Evolutionary conservation across 2,888 invertebrate genomes (phyloP).

Genomic region (Rhabditoides inermis): DNA sequence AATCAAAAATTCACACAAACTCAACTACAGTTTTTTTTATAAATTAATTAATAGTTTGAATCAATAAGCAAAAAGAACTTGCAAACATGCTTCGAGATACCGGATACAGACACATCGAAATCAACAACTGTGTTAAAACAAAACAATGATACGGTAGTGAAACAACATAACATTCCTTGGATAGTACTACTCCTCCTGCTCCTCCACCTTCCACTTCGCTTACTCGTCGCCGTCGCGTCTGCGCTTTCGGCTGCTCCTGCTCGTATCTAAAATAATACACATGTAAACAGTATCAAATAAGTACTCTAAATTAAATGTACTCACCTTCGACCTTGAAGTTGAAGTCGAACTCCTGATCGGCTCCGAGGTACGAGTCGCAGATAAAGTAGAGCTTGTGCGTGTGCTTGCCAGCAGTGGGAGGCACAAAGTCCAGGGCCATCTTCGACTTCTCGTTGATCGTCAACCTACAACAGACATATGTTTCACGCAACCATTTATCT

Average conservation of each 20-base stretch:
- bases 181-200: no score
- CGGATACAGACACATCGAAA: neutral
- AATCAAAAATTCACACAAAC: no score
- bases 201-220: neutral
- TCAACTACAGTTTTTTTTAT: no score
- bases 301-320: neutral
- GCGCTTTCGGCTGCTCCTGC: no score
- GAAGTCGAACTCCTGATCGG: constrained; percentile 97
- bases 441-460: constrained; percentile 80
- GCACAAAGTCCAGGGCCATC: constrained; percentile 80
- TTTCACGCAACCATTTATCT: no score
- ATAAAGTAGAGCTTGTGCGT: constrained; percentile 93
- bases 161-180: no score
- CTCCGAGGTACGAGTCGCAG: constrained; percentile 97
- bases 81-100: neutral
- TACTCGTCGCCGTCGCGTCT: constrained; percentile 5
- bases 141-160: neutral
- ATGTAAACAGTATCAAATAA: neutral
- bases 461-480: constrained; percentile 54
- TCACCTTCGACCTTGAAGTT: constrained; percentile 51
- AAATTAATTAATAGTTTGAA: no score
- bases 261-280: no score
- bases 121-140: neutral
- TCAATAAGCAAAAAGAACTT: no score
- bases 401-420: constrained; percentile 67